Conservation (phyloP, 2,113 vertebrate species). For the Corythaixoides concolor region DNA sequence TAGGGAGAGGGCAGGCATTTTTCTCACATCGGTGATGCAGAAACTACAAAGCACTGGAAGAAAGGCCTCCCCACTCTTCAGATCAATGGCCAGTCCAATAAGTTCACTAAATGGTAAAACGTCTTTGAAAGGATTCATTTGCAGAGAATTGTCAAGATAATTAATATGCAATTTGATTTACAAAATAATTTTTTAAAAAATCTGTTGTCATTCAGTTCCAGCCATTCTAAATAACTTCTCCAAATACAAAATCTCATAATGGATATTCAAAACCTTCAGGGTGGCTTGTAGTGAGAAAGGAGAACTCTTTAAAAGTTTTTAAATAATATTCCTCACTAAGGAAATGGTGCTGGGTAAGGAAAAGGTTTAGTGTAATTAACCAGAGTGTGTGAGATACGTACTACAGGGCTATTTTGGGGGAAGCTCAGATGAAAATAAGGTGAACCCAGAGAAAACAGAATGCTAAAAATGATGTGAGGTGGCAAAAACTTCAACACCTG, state of each 20-base stretch:
- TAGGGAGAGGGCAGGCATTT: accelerated
- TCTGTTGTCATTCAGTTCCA: not conserved
- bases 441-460: not conserved
- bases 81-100: not conserved
- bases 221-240: not conserved
- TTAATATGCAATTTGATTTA: not conserved
- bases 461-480: not conserved
- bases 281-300: not conserved
- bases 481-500: not conserved
- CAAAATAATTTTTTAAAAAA: not conserved
- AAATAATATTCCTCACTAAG: not conserved
- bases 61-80: not conserved
- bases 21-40: not conserved
- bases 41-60: not conserved
- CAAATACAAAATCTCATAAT: not conserved
- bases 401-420: not conserved
- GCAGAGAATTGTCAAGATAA: not conserved
- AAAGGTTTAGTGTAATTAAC: not conserved
- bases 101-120: not conserved
- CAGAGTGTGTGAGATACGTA: accelerated
- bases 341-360: not conserved
- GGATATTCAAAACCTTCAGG: accelerated
- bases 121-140: not conserved
- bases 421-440: not conserved
- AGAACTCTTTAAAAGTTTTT: not conserved